Base-by-base conservation (phyloP, 2,888 invertebrate species). In the Anarsia innoxiella region DNA sequence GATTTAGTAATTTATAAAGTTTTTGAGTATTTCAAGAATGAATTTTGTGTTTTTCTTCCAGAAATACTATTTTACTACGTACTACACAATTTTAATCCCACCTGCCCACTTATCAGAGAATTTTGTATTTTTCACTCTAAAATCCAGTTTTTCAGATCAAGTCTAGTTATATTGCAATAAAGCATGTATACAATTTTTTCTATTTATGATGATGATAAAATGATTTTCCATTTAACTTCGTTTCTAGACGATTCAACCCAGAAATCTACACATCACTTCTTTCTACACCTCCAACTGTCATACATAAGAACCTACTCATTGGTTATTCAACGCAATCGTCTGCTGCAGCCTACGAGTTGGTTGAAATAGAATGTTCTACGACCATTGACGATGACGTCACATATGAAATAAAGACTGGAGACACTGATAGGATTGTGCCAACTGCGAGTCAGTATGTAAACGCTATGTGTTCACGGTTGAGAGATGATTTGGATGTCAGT, bases 251-350 rank as follows among this genome's bases (percentile, higher is more conserved):
- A 12, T 29, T 55, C 6, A 77, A 80, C 42, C 69, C 72, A 1
- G 48, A 60, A 38, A 68, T 80, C 23, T 78, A 66, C 23, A 33
- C 51, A 4, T 45, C 62, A 12, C 58, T 79, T 30, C 53, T 65
- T 5, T 48, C 62, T 4, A 48, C 76, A 32, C 79, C 80, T 51
- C 66, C 72, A 9, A 85, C 72, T 34, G 53, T 51, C 1, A 61
- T 75, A 10, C 66, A 79, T 41, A 76, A 75, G 25, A 86, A 86
- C 46, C 53, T 86, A 10, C 53, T 87, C 1, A 60, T 84, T 11
- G 59, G 63, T 2, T 82, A 77, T 39, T 71, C 83, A 1, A 70
- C 82, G 0, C 71, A 76, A 37, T 67, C 75, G 0, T 66, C 72
- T 0, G 59, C 73, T 27, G 64, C 72, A 0, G 83, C 83, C 0